Base-by-base conservation (phyloP, 1,140 invertebrate genomes). In the Panulirus ornatus region DNA sequence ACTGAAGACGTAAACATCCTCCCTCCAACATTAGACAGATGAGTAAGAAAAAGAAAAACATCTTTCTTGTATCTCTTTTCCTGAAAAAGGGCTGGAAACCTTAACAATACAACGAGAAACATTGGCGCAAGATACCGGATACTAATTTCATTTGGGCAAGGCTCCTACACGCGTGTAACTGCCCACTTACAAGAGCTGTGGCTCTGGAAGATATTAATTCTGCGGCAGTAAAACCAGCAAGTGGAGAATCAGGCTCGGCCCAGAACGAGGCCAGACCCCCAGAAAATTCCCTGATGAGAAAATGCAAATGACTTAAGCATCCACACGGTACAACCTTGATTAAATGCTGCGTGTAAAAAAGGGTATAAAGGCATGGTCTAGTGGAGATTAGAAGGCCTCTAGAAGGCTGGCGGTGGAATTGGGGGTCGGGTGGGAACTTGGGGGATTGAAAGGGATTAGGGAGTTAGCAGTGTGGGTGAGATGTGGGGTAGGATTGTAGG, bases 271-370 rank as follows among this genome's bases (percentile, higher is more conserved):
- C 51, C 14, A 19, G 51, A 6, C 51, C 42, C 44, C 36, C 40
- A 30, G 70, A 84, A 38, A 42, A 44, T 66, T 71, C 58, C 58
- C 81, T 70, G 81, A 84, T 84, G 81, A 84, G 81, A 70, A 84
- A 84, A 84, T 84, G 81, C 81, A 84, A 84, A 84, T 84, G 81
- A 71, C 81, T 84, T 84, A 70, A 84, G 81, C 81, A 66, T 84
- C 38, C 81, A 36, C 58, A 36, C 27, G 34, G 81, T 54, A 84
- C 81, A 66, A 42, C 81, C 81, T 84, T 84, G 81, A 84, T 84
- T 84, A 84, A 84, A 84, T 84, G 81, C 42, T 84, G 81, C 42
- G 81, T 84, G 81, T 84, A 84, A 84, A 84, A n/a, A 84, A 84
- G 36, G 34, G 38, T 70, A 54, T 84, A 84, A 84, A 84, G n/a